Percentiles rank a stretch among this genome's conserved stretches.
Evolutionary conservation across 2,888 invertebrate genomes (phyloP).

Genomic region (Trichopria drosophilae): DNA sequence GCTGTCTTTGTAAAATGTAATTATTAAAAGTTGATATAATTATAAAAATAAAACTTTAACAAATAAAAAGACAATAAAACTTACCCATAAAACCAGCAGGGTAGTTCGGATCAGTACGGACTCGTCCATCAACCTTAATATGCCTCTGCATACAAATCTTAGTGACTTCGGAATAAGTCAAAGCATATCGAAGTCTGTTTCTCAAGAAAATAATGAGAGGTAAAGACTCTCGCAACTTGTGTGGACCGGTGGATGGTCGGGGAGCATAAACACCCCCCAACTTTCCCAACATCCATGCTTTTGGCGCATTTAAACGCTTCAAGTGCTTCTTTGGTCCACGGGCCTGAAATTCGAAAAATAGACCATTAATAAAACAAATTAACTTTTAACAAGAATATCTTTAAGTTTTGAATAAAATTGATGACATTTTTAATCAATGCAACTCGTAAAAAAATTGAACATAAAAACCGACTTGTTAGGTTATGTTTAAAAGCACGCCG

Average conservation of each 20-base stretch:
- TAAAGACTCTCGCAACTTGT: slow-evolving; percentile 95
- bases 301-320: slow-evolving; percentile 98
- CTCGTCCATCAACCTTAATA: slow-evolving; percentile 97
- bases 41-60: background rate
- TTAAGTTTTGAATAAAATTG: background rate
- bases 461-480: no score
- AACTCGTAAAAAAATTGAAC: no score
- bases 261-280: slow-evolving; percentile 97
- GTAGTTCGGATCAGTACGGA: slow-evolving; percentile 95
- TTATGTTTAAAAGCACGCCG: no score
- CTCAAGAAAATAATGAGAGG: slow-evolving; percentile 96
- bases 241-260: slow-evolving; percentile 95
- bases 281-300: slow-evolving; percentile 99
- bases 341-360: slow-evolving; percentile 67
- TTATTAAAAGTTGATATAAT: background rate
- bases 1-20: background rate
- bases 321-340: slow-evolving; percentile 99
- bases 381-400: slow-evolving; percentile 3
- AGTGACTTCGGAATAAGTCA: slow-evolving; percentile 93
- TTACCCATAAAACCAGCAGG: slow-evolving; percentile 99
- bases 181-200: slow-evolving; percentile 96
- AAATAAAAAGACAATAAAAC: slow-evolving; percentile 45
- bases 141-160: slow-evolving; percentile 98
- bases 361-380: slow-evolving; percentile 3
- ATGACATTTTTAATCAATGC: background rate